Evolutionary conservation across 2,797 vertebrate genomes (phyloP).

Genomic region (Notamacropus eugenii): DNA sequence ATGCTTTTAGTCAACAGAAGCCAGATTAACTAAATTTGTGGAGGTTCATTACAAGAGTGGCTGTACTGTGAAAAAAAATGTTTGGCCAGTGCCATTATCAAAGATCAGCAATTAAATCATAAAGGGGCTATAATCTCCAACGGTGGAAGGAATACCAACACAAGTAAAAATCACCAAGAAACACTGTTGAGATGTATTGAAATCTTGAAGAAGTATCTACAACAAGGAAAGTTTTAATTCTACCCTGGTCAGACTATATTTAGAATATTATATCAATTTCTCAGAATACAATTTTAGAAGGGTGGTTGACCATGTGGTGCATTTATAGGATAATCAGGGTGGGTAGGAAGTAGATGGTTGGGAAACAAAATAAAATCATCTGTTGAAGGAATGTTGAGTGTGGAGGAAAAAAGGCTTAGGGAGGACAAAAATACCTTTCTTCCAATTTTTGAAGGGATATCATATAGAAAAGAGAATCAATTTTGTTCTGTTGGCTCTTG

Average conservation of each 20-base stretch:
- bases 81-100: background rate
- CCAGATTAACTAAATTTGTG: background rate
- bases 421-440: background rate
- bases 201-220: background rate
- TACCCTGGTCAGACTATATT: background rate
- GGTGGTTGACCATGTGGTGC: background rate
- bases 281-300: background rate
- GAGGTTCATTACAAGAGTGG: background rate
- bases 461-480: background rate
- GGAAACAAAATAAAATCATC: background rate
- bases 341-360: background rate
- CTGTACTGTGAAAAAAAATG: background rate
- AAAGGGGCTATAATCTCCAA: background rate
- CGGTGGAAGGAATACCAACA: background rate
- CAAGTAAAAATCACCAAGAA: background rate
- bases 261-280: background rate
- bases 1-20: background rate
- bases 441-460: background rate
- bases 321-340: background rate
- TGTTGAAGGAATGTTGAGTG: background rate
- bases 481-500: background rate
- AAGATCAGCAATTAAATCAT: background rate
- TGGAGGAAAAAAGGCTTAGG: background rate
- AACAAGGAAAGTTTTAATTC: background rate
- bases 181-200: background rate